Evolutionary conservation across 2,888 invertebrate genomes (phyloP).

Genomic region (Rugalucina vietnamica): DNA sequence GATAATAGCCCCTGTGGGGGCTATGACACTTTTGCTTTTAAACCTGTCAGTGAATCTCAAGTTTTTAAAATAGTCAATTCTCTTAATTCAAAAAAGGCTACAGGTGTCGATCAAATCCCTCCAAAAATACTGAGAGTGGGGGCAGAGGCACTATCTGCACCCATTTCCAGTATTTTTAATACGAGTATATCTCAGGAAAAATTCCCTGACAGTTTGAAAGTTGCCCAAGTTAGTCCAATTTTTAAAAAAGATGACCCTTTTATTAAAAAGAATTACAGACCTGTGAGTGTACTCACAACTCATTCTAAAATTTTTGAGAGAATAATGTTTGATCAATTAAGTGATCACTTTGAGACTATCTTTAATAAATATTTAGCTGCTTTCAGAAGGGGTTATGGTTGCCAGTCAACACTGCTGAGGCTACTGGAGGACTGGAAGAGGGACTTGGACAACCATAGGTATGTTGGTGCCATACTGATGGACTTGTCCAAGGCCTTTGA

Average conservation of each 20-base stretch:
- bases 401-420: constrained; percentile 1
- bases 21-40: neutral
- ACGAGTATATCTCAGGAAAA: too few species aligned
- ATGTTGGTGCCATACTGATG: neutral
- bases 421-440: constrained; percentile 2
- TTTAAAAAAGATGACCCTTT: neutral
- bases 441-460: neutral
- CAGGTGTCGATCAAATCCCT: neutral
- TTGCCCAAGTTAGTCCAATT: neutral
- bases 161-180: neutral
- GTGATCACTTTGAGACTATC: neutral
- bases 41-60: neutral
- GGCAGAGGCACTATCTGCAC: neutral
- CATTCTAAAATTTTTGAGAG: neutral
- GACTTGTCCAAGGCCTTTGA: constrained; percentile 14
- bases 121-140: neutral
- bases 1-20: neutral
- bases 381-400: neutral
- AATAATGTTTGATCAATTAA: neutral
- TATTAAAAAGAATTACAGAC: neutral
- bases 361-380: constrained; percentile 5
- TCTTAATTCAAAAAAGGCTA: neutral
- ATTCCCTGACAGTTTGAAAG: neutral
- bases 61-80: neutral
- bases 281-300: neutral